These are phyloP conservation scores for Cheiracanthium punctorium DNA, from an alignment of 2,888 invertebrate species.

Conservation along the genomic window DNA sequence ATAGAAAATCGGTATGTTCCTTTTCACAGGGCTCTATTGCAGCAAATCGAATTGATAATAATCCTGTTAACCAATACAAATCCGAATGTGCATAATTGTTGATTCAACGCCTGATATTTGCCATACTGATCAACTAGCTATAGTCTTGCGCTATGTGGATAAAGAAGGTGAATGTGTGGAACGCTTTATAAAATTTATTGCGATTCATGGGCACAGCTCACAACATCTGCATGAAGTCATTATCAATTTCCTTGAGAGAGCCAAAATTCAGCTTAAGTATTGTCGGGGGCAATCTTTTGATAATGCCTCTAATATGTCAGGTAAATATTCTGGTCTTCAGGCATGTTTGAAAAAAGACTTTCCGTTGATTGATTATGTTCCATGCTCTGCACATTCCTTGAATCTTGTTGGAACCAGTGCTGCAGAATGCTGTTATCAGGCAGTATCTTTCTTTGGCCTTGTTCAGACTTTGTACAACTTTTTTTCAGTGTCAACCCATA, in stretches of 20 bases:
- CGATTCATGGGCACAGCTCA: neutral
- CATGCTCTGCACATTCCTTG: neutral
- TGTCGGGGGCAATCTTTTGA: neutral
- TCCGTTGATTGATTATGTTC: neutral
- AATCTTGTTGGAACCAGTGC: neutral
- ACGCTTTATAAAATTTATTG: neutral
- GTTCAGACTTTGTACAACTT: neutral
- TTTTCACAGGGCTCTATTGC: neutral
- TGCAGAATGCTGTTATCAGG: neutral
- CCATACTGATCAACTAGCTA: neutral
- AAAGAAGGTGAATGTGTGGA: neutral
- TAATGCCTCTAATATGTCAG: constrained; percentile 11
- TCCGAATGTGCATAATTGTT: neutral
- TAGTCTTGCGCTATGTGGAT: neutral
- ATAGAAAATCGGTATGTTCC: neutral
- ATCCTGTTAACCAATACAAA: neutral
- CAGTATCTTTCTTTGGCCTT: neutral
- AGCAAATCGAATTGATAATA: neutral
- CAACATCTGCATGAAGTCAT: neutral
- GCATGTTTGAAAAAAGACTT: neutral
- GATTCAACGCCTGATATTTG: constrained; percentile 6
- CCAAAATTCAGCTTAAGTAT: neutral
- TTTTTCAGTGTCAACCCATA: neutral
- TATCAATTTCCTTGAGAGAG: neutral
- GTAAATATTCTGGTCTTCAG: neutral